Conservation (phyloP, 2,888 invertebrate species). For the Agrypnus murinus region DNA sequence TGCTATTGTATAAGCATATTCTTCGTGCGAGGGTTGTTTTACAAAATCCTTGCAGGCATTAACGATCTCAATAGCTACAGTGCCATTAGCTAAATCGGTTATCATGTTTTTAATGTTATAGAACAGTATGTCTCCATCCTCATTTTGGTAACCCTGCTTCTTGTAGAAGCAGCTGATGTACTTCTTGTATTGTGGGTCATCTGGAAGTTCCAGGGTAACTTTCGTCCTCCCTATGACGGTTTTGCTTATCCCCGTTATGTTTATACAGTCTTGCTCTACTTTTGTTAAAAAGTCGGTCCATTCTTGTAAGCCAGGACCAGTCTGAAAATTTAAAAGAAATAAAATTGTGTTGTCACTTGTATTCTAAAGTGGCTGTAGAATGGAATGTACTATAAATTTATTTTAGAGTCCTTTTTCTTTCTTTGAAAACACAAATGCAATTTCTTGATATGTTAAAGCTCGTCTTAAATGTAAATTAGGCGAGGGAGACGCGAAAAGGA, state of each 20-base stretch:
- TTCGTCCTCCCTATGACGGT: conserved; percentile 39
- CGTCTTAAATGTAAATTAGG: conserved; percentile 18
- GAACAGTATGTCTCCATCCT: conserved; percentile 57
- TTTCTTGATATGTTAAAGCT: conserved; percentile 22
- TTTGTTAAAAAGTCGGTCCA: conserved; percentile 37
- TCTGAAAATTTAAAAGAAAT: conserved; percentile 22
- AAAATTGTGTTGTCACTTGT: neutral
- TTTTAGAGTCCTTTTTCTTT: neutral
- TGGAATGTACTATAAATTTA: neutral
- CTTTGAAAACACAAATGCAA: conserved; percentile 8
- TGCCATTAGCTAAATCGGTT: conserved; percentile 37
- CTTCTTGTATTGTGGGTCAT: conserved; percentile 35
- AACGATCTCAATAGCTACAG: conserved; percentile 34
- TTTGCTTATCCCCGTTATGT: conserved; percentile 38
- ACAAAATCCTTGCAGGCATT: conserved; percentile 35
- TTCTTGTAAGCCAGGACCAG: conserved; percentile 33
- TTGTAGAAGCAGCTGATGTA: conserved; percentile 66
- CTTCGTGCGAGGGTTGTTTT: conserved; percentile 34
- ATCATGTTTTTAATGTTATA: conserved; percentile 46
- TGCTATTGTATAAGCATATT: conserved; percentile 34
- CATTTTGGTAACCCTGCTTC: conserved; percentile 71
- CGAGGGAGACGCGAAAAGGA: neutral
- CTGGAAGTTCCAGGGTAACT: conserved; percentile 40
- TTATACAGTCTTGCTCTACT: conserved; percentile 39
- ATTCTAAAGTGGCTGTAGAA: too few relatives aligned